Conservation (phyloP, 2,888 invertebrate species). For the Periphyllus acericola region DNA sequence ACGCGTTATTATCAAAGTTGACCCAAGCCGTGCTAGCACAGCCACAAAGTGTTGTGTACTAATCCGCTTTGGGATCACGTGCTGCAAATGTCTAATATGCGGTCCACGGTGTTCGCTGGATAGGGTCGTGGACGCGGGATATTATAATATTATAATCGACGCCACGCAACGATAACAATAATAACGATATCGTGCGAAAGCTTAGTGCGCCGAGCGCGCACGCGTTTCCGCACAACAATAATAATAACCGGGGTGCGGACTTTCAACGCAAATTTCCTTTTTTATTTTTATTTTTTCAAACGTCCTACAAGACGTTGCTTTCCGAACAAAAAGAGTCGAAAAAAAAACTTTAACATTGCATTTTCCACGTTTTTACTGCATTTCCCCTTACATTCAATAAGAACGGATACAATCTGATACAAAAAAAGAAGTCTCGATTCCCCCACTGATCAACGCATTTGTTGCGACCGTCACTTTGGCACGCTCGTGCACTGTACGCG, state of each 20-base stretch:
- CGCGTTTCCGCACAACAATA: background rate
- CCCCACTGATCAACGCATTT: too few relatives aligned
- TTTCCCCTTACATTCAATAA: too few relatives aligned
- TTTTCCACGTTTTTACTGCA: too few relatives aligned
- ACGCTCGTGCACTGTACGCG: too few relatives aligned
- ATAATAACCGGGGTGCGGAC: background rate
- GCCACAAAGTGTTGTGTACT: slow-evolving; percentile 44
- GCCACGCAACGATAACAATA: background rate
- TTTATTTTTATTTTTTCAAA: too few relatives aligned
- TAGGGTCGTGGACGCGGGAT: background rate
- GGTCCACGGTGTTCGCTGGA: background rate
- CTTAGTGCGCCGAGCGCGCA: background rate
- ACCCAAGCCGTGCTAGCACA: slow-evolving; percentile 20
- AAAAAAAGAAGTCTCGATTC: too few relatives aligned
- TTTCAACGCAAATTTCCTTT: too few relatives aligned
- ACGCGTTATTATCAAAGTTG: slow-evolving; percentile 54
- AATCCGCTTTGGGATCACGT: slow-evolving; percentile 61
- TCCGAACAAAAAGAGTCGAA: too few relatives aligned
- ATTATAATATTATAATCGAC: slow-evolving; percentile 1
- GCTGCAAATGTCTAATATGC: slow-evolving; percentile 43
- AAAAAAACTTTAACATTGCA: too few relatives aligned
- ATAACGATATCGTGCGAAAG: background rate
- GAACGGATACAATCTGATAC: too few relatives aligned
- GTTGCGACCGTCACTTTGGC: too few relatives aligned
- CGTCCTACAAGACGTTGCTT: too few relatives aligned